These are phyloP conservation scores for Neria commutata DNA, from an alignment of 2,888 invertebrate genomes.

Conservation along the genomic window DNA sequence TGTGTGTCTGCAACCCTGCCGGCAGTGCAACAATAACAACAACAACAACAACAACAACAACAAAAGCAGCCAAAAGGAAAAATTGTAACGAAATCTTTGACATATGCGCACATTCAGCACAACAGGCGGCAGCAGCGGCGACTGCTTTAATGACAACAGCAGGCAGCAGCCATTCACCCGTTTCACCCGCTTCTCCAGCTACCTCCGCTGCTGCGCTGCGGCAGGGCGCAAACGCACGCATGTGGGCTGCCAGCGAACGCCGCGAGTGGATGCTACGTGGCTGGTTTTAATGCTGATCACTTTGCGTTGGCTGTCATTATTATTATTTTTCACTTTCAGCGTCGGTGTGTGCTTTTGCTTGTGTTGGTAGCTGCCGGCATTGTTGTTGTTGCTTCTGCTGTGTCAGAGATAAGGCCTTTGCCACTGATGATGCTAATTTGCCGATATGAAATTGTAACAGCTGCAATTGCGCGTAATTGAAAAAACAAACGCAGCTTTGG, in stretches of 20 bases:
- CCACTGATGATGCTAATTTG: conserved; percentile 21
- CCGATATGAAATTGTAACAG: conserved; percentile 22
- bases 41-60: too few species aligned
- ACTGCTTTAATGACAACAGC: not conserved
- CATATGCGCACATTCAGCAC: conserved; percentile 17
- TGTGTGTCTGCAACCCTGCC: too few species aligned
- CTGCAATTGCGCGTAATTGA: conserved; percentile 13
- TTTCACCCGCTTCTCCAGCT: too few species aligned
- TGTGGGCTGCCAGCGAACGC: not conserved
- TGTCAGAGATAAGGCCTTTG: not conserved
- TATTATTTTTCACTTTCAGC: conserved; percentile 9
- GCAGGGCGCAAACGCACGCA: not conserved
- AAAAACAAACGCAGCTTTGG: not conserved
- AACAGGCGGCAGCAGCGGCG: not conserved
- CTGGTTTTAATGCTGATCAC: conserved; percentile 16
- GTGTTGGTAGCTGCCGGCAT: not conserved
- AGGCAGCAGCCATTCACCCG: too few species aligned
- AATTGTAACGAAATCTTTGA: conserved; percentile 27
- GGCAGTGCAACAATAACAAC: too few species aligned
- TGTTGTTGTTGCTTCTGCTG: not conserved
- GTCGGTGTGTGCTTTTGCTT: not conserved
- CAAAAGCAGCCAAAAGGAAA: conserved; percentile 8
- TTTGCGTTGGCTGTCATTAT: conserved; percentile 16
- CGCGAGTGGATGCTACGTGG: not conserved
- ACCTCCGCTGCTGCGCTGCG: too few species aligned